These are phyloP conservation scores for Psephotus haematonotus DNA, from an alignment of 2,113 vertebrate species.

Conservation along the genomic window DNA sequence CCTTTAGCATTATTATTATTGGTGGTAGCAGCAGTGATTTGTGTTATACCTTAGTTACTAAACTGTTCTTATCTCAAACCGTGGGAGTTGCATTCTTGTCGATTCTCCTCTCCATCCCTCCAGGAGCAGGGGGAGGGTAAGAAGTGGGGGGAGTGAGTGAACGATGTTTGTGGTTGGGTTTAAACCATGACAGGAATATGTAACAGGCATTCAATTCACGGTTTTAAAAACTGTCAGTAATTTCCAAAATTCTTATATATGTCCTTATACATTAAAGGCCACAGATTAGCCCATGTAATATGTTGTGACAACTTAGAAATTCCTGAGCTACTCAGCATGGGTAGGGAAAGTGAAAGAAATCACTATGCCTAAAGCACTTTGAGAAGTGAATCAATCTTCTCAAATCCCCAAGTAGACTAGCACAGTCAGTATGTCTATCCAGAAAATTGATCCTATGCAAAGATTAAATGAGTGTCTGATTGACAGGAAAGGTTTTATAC, in stretches of 20 bases:
- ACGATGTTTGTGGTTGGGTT: too few relatives aligned
- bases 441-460: constrained; percentile 41
- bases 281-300: background rate
- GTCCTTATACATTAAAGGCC: background rate
- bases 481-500: constrained; percentile 13
- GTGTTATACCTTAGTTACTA: too few relatives aligned
- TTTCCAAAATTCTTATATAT: background rate
- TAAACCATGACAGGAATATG: background rate
- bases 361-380: constrained; percentile 43
- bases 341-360: constrained; percentile 35
- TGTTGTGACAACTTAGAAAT: background rate
- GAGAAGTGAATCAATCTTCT: constrained; percentile 54
- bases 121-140: too few relatives aligned
- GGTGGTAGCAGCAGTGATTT: too few relatives aligned
- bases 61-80: too few relatives aligned
- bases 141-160: too few relatives aligned
- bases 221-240: background rate
- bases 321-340: background rate
- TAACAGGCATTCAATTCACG: background rate
- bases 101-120: too few relatives aligned
- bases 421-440: constrained; percentile 18
- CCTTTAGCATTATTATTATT: too few relatives aligned
- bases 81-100: too few relatives aligned
- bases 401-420: constrained; percentile 43
- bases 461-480: constrained; percentile 48